phyloP scores from a whole-genome alignment of 2,797 vertebrate genomes.

The Miichthys miiuy region DNA sequence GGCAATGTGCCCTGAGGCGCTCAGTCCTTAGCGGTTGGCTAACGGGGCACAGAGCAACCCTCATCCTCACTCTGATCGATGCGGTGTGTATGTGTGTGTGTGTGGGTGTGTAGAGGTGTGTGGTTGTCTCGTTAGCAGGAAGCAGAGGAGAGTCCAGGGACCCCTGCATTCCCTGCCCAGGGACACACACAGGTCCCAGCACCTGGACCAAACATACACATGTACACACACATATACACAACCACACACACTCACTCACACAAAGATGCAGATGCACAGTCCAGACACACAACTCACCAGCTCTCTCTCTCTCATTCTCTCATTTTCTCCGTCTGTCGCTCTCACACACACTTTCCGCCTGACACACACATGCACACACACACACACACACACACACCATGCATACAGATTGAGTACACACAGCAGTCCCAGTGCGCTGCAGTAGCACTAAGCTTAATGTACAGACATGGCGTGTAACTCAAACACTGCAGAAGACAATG shows the following conservation, averaged over 20 bases:
- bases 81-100: slow-evolving; percentile 42
- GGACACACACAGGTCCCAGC: slow-evolving; percentile 77
- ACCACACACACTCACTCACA: slow-evolving; percentile 28
- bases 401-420: slow-evolving; percentile 74
- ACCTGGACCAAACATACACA: slow-evolving; percentile 73
- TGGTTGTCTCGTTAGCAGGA: slow-evolving; percentile 77
- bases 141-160: slow-evolving; percentile 78
- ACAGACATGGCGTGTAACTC: slow-evolving; percentile 58
- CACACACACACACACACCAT: slow-evolving; percentile 56
- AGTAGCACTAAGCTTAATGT: slow-evolving; percentile 65
- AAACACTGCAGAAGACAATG: slow-evolving; percentile 47
- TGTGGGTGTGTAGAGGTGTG: slow-evolving; percentile 45
- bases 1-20: slow-evolving; percentile 78
- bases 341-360: slow-evolving; percentile 35
- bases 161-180: slow-evolving; percentile 78
- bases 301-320: slow-evolving; percentile 32
- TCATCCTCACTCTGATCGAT: slow-evolving; percentile 80
- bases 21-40: slow-evolving; percentile 79
- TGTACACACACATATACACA: slow-evolving; percentile 24
- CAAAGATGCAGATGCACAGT: slow-evolving; percentile 53
- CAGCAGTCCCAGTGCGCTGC: slow-evolving; percentile 64
- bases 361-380: slow-evolving; percentile 38
- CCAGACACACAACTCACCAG: slow-evolving; percentile 40
- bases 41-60: slow-evolving; percentile 75
- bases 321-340: slow-evolving; percentile 48